Evolutionary conservation across 2,113 vertebrate species (phyloP), one percentile per base, ranked within the genome.

Genomic region (Podarcis raffonei): DNA sequence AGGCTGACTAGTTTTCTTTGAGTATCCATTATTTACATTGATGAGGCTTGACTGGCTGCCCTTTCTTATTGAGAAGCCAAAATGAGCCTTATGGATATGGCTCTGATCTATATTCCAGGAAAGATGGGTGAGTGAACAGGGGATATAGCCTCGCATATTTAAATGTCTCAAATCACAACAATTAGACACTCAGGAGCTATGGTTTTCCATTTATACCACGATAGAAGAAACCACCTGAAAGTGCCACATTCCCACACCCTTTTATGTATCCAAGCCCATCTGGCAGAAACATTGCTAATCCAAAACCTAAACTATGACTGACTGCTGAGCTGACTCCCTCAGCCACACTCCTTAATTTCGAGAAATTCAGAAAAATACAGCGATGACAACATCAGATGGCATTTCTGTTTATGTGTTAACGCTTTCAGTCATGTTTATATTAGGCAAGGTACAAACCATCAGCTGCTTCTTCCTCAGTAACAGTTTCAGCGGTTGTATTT

Each of bases 31-130:
- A 94, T 93, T 85, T 93, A 92, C 88, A 86, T 89, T 95, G 95
- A 96, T 94, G 92, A 95, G 88, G 93, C 93, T 92, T 94, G 93
- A 95, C 95, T 95, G 90, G 66, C 66, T 93, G 89, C 91, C 92
- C 93, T 93, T 92, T 83, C 91, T 95, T 95, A 96, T 91, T 93
- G 95, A 95, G 95, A 95, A 91, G 88, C 81, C 94, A 94, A 96
- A 94, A 94, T 92, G 93, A 96, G 88, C 27, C 37, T 92, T 93
- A 83, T 66, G 89, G 94, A 91, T 92, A 85, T 74, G 37, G 62
- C 92, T 91, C 81, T 93, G 92, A 93, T 93, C 89, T 92, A 81
- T 90, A 89, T 93, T 92, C 62, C 89, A 94, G 87, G 83, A 62
- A 93, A 93, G 77, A 80, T 1, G 66, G 88, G 32, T 57, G 68